Percentiles rank a stretch among this genome's conserved stretches.
Conservation (phyloP, 2,888 invertebrate species). For the Bembecia ichneumoniformis region DNA sequence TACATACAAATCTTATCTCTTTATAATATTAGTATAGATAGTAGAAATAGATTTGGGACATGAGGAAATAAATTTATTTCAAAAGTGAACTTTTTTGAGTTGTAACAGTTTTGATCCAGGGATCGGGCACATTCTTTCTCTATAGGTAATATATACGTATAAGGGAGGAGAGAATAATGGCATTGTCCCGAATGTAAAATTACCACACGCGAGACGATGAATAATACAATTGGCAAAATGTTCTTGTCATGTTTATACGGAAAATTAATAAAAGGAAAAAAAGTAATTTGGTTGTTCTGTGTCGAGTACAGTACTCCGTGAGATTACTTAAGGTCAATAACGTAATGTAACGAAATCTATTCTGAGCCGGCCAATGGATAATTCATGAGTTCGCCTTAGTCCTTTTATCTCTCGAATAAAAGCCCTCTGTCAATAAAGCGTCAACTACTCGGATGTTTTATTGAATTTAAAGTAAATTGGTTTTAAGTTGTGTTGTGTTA, state of each 20-base stretch:
- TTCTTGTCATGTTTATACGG: slow-evolving; percentile 14
- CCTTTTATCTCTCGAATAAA: slow-evolving; percentile 1
- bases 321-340: not conserved
- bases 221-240: slow-evolving; percentile 19
- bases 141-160: slow-evolving; percentile 10
- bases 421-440: not conserved
- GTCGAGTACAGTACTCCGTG: not conserved
- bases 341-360: not conserved
- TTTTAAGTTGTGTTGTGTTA: not conserved
- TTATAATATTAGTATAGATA: too few relatives aligned
- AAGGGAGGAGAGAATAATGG: slow-evolving; percentile 20
- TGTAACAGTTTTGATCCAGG: too few relatives aligned
- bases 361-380: slow-evolving; percentile 2
- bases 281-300: not conserved
- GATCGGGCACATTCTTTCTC: not conserved
- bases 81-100: too few relatives aligned
- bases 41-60: too few relatives aligned
- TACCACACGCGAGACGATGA: slow-evolving; percentile 15
- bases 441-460: not conserved
- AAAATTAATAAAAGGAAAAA: not conserved
- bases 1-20: too few relatives aligned
- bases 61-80: too few relatives aligned
- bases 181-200: slow-evolving; percentile 23
- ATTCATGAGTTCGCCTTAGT: slow-evolving; percentile 2
- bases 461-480: not conserved